Evolutionary conservation across 1,140 invertebrate species (phyloP), one percentile per base, ranked within the genome.

Genomic region (Diploscapter pachys): DNA sequence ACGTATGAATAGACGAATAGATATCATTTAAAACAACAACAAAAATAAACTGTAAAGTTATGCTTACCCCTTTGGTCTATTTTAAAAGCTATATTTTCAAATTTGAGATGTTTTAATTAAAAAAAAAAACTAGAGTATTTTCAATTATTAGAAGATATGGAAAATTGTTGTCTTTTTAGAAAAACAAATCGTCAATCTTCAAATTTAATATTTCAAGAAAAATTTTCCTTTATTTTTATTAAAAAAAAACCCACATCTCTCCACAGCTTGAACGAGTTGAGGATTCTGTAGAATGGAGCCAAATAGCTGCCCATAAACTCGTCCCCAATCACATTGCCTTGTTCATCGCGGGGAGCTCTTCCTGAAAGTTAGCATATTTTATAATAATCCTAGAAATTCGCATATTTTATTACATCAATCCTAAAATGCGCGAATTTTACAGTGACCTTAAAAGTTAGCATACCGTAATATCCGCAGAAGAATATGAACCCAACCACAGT

Each of bases 401-500:
- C 31, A 31, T 31, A 31, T 31, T 31, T 31, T 31, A 31, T 31
- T 31, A 31, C 31, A 31, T 31, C 31, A 31, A 31, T 31, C 31
- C 31, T 31, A 31, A 31, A 31, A 31, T 31, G 31, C 31, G 31
- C 31, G 31, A 31, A 31, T 31, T 31, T 31, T 31, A n/a, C n/a
- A 31, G 31, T 31, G 31, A 31, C 31, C 31, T 31, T 31, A 31
- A 31, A 31, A 31, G 31, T 31, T 31, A 31, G 31, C 51, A 31
- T 63, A 77, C 80, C 80, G 54, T 82, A 80, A 59, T 81, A 74
- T 48, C 79, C 11, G 52, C 80, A 82, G 73, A 84, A 81, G 65
- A 80, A 84, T 11, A 78, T 57, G 49, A 83, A 74, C 9, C 82
- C 80, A 50, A 68, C 57, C 11, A 76, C 49, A 9, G 72, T 54